Evolutionary conservation across 53 echinoderm and acorn worm species (phyloP), one percentile per base, ranked within the genome.

Genomic region (Zoroaster sp.): DNA sequence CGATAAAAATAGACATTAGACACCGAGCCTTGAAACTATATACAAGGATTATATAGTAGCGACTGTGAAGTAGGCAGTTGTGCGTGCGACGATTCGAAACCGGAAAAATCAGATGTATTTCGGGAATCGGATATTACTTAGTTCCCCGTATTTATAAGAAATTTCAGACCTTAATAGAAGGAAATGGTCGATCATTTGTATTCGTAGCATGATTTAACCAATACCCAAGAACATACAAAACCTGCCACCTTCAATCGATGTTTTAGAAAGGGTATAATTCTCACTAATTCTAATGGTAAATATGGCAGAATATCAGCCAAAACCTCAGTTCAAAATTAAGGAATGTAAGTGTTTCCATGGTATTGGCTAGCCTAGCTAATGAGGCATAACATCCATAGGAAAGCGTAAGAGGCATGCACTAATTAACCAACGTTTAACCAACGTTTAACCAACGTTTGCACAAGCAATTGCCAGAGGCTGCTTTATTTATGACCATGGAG

Each of bases 1-100:
- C 10, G 78, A 55, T 23, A 78, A 78, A 78, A 78, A 78, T 78
- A 78, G 78, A 28, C 25, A 35, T 9, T 17, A 38, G 20, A 36
- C 21, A 36, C 33, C 20, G 78, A 59, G 52, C 21, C 28, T 38
- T 5, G 78, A 78, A 63, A 78, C 40, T 33, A 17, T 23, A 59
- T 11, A 59, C 76, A 41, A 4, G 54, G 14, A 25, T 15, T 63
- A 40, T 0, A 0, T 11, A 11, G 21, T 7, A 36, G n/a, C 37
- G 2, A 18, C 17, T 76, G 31, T 35, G 15, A 45, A 12, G 21
- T 21, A 31, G n/a, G 49, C 13, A 18, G 1, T 11, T 14, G 76
- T 49, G n/a, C 18, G 45, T 43, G 74, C 15, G 42, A 47, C 52
- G 47, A 76, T 31, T 46, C 20, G 34, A 76, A 51, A 76, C 76